These are phyloP conservation scores for Nothobranchius furzeri DNA, from an alignment of 2,113 vertebrate species.

Conservation along the genomic window DNA sequence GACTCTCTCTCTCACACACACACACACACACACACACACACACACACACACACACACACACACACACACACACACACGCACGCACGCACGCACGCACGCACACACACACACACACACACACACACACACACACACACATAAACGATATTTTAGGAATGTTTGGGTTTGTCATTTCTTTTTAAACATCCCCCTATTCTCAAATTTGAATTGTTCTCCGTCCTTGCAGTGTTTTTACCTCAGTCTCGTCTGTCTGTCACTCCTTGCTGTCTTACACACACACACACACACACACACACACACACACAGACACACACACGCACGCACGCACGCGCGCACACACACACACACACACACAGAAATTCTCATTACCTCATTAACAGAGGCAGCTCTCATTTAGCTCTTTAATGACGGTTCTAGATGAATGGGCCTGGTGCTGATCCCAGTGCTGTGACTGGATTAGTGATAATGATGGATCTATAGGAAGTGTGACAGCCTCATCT, in stretches of 20 bases:
- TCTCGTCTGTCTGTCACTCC: constrained; percentile 1
- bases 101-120: too few relatives aligned
- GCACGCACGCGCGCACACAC: constrained; percentile 24
- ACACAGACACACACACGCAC: constrained; percentile 33
- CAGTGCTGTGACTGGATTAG: constrained; percentile 79
- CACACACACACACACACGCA: too few relatives aligned
- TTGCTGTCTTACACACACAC: constrained; percentile 29
- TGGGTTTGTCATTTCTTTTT: constrained; percentile 5
- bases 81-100: too few relatives aligned
- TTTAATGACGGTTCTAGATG: constrained; percentile 79
- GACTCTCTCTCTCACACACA: constrained; percentile 40
- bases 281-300: constrained; percentile 22
- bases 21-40: too few relatives aligned
- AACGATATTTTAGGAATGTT: too few relatives aligned
- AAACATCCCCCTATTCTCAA: constrained; percentile 3
- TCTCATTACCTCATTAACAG: constrained; percentile 79
- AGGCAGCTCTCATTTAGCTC: constrained; percentile 78
- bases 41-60: too few relatives aligned
- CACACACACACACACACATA: constrained; percentile 3
- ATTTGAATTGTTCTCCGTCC: constrained; percentile 25
- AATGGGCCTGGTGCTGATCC: constrained; percentile 75
- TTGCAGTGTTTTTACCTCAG: constrained; percentile 5
- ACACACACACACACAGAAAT: constrained; percentile 50
- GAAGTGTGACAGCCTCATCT: constrained; percentile 79
- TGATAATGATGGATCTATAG: constrained; percentile 79